These are phyloP conservation scores for Adelphocoris suturalis DNA, from an alignment of 2,888 invertebrate genomes.

Conservation along the genomic window DNA sequence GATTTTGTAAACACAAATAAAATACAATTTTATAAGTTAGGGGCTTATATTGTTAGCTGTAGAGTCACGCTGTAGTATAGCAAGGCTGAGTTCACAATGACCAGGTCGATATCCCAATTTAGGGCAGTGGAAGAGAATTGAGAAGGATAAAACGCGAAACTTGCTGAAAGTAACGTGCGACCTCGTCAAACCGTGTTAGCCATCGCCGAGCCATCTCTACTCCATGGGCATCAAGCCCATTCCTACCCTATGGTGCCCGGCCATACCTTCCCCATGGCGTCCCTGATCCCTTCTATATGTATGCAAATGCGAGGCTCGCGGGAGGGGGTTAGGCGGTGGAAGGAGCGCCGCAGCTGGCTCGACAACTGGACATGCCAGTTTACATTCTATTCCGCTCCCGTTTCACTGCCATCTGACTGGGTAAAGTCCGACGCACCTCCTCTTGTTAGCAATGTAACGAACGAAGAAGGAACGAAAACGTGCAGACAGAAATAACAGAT, in stretches of 20 bases:
- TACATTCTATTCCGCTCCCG: neutral
- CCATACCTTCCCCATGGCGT: neutral
- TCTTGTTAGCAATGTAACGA: no score
- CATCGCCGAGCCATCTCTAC: neutral
- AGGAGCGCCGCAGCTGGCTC: slow-evolving; percentile 63
- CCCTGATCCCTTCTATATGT: slow-evolving; percentile 56
- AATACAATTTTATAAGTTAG: no score
- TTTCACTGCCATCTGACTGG: neutral
- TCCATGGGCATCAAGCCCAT: neutral
- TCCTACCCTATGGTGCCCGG: neutral
- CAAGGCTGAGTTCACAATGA: no score
- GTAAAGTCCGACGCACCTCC: no score
- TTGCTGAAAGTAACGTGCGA: slow-evolving; percentile 3
- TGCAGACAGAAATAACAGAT: no score
- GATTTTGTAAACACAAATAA: no score
- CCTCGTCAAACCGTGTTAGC: neutral
- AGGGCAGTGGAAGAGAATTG: neutral
- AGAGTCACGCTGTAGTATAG: no score
- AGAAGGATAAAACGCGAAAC: slow-evolving; percentile 46
- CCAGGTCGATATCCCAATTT: slow-evolving; percentile 4
- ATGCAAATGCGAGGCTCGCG: slow-evolving; percentile 51
- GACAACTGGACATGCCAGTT: slow-evolving; percentile 47
- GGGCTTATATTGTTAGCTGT: no score
- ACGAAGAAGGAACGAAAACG: no score
- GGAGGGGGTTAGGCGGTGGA: neutral